A percentile compares a stretch with the other conserved stretches of the same genome.
Conservation (phyloP, 2,797 vertebrate species). For the Phataginus tricuspis region DNA sequence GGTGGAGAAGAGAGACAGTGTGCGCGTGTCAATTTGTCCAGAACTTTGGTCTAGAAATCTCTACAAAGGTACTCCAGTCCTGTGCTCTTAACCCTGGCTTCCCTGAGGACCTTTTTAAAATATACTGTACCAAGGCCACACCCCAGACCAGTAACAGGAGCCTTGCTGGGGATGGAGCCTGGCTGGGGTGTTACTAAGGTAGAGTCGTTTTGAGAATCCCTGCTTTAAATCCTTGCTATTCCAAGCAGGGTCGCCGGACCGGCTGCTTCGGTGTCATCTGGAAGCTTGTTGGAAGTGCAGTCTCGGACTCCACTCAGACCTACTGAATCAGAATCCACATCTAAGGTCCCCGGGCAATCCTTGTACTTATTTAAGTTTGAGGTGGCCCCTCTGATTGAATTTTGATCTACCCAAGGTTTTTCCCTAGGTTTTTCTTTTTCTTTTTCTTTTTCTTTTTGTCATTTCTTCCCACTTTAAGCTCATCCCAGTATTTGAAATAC, state of each 20-base stretch:
- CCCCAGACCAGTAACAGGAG: background rate
- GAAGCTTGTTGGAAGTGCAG: background rate
- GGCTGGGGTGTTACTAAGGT: background rate
- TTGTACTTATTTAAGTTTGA: fast-evolving
- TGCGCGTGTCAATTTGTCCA: background rate
- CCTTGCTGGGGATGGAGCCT: background rate
- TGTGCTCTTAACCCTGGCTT: background rate
- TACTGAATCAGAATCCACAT: background rate
- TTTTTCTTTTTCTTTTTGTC: background rate
- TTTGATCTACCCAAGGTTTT: background rate
- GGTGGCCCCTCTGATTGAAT: background rate
- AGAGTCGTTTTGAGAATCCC: background rate
- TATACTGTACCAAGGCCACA: background rate
- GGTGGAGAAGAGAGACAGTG: background rate
- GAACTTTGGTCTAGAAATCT: background rate
- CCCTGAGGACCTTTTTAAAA: background rate
- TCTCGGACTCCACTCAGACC: background rate
- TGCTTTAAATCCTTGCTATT: background rate
- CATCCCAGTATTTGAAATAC: background rate
- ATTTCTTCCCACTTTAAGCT: background rate
- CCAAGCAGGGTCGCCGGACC: background rate
- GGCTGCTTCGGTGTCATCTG: background rate
- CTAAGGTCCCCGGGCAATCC: background rate
- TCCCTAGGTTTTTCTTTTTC: background rate
- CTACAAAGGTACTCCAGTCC: background rate